Base-by-base conservation (phyloP, 1,140 invertebrate genomes). In the Pygmarrhopalites habei region DNA sequence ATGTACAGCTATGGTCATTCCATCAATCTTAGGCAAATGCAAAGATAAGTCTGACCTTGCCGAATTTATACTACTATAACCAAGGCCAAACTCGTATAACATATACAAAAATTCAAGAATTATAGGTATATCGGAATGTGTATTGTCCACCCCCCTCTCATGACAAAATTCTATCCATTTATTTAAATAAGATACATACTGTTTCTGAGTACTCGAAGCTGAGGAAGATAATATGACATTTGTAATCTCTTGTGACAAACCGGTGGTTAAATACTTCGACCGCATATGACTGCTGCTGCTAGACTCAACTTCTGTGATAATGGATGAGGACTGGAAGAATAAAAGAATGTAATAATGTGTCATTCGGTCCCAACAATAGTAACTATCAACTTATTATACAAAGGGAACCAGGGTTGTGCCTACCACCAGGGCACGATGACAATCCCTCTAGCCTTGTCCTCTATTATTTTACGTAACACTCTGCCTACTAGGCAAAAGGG, bases 1-100 rank as follows among this genome's bases (percentile, higher is more conserved):
- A 46, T 62, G 19, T 28, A 23, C 12, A 2, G 15, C 60, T 25
- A 62, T 21, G 15, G 14, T 14, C 3, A 21, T 10, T 7, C 35
- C 49, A 10, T 62, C 49, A 55, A 62, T 32, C 19, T 10, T 21
- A 26, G 26, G 17, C 19, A 62, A 28, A 14, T 43, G 1, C 14
- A 35, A 29, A 3, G 49, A 53, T 19, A 62, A 26, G 2, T 47
- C 60, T 32, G 59, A 61, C 17, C 59, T 52, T 15, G 46, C 46
- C 2, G 46, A 51, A 52, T 61, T 61, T 28, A 61, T 32, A 32
- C 46, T 17, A 61, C 49, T 61, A 43, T 61, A 61, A 61, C 59
- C 32, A 35, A 47, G 7, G 4, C 58, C 58, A 14, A 3, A 5
- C 15, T 47, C n/a, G 17, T 35, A 23, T 32, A 46, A 44, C 26